phyloP scores from a whole-genome alignment of 2,113 vertebrate species.

The Dicentrarchus labrax region DNA sequence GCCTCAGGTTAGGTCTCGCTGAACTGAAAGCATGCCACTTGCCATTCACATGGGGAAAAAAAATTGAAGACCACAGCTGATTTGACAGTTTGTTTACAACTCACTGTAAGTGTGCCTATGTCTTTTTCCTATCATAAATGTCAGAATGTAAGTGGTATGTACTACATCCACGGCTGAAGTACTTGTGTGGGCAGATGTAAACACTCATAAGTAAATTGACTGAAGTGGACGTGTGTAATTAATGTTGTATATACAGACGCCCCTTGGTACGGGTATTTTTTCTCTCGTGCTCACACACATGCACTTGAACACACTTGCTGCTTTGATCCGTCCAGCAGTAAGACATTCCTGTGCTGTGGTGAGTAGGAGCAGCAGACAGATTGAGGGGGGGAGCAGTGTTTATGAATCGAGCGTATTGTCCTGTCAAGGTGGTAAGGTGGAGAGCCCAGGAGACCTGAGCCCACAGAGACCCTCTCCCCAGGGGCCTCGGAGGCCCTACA shows the following conservation, averaged over 20 bases:
- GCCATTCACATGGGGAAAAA: not conserved
- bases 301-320: slow-evolving; percentile 5
- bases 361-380: slow-evolving; percentile 62
- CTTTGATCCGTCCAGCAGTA: slow-evolving; percentile 72
- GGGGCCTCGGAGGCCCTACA: slow-evolving; percentile 46
- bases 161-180: not conserved
- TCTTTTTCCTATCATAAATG: slow-evolving; percentile 12
- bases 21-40: not conserved
- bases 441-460: slow-evolving; percentile 60
- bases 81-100: slow-evolving; percentile 16
- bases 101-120: not conserved
- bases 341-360: slow-evolving; percentile 73
- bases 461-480: slow-evolving; percentile 50
- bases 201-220: slow-evolving; percentile 2
- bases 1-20: not conserved
- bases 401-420: slow-evolving; percentile 79
- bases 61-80: not conserved
- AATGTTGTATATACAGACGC: slow-evolving; percentile 33
- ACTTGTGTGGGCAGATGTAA: slow-evolving; percentile 23
- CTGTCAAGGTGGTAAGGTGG: slow-evolving; percentile 46
- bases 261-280: slow-evolving; percentile 3
- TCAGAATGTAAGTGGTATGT: slow-evolving; percentile 10
- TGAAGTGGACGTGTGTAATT: slow-evolving; percentile 7
- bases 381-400: slow-evolving; percentile 36
- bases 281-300: slow-evolving; percentile 3